Percentiles rank a stretch among this genome's conserved stretches.
These are phyloP conservation scores for Brachypodius melanocephalos DNA, from an alignment of 2,113 vertebrate genomes.

Conservation along the genomic window DNA sequence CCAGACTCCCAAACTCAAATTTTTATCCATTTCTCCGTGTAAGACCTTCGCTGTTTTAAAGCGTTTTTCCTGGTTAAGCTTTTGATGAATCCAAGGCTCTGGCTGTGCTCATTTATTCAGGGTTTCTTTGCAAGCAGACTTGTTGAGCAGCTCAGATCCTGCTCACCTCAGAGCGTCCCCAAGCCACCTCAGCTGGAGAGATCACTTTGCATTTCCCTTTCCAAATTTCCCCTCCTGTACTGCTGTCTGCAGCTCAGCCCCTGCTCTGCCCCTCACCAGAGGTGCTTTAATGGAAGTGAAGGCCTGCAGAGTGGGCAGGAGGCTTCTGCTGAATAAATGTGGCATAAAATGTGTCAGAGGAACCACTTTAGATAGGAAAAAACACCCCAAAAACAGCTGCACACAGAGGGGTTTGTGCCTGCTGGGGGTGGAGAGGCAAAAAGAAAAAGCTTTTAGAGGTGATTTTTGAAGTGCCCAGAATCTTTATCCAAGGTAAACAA, in stretches of 20 bases:
- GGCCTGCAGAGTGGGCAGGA: neutral
- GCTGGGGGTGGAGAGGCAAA: neutral
- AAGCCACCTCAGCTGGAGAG: neutral
- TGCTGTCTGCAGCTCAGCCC: neutral
- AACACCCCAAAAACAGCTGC: neutral
- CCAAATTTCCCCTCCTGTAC: neutral
- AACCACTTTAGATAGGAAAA: neutral
- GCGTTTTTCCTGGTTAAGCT: neutral
- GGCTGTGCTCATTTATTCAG: neutral
- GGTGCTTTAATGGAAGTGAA: neutral
- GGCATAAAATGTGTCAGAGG: neutral
- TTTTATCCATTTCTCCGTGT: neutral
- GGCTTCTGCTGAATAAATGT: neutral
- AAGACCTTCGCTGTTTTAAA: neutral
- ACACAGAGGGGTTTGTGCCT: accelerated
- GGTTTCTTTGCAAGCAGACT: neutral
- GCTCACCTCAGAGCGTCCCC: neutral
- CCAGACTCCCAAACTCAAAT: neutral
- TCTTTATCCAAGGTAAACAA: neutral
- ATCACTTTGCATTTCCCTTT: neutral
- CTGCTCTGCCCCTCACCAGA: neutral
- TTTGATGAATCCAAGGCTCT: neutral
- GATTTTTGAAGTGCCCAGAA: neutral
- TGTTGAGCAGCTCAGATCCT: neutral
- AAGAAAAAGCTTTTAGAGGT: neutral